These are phyloP conservation scores for Formica aserva DNA, from an alignment of 2,888 invertebrate species.

Conservation along the genomic window DNA sequence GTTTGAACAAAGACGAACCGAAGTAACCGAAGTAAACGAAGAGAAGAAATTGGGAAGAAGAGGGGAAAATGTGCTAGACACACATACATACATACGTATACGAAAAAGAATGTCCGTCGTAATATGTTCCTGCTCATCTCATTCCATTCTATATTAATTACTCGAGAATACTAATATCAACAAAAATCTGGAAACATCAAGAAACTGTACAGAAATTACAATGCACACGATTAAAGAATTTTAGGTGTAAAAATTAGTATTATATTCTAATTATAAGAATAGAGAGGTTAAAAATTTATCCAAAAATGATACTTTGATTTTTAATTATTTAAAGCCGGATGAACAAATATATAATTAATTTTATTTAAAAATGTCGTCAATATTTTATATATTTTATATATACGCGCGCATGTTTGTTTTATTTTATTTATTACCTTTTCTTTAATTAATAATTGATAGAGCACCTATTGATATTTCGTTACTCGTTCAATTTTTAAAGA, in stretches of 20 bases:
- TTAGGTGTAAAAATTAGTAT: constrained; percentile 18
- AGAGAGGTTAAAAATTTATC: background rate
- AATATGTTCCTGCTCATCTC: constrained; percentile 68
- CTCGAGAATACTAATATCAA: constrained; percentile 60
- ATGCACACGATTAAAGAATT: constrained; percentile 14
- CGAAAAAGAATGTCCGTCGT: constrained; percentile 66
- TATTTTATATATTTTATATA: constrained; percentile 11
- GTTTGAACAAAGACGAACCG: constrained; percentile 61
- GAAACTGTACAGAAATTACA: constrained; percentile 45
- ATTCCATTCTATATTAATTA: constrained; percentile 73
- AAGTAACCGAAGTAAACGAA: constrained; percentile 32
- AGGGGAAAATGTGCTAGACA: constrained; percentile 57
- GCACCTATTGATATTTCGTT: background rate
- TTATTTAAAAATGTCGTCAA: background rate
- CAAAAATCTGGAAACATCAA: constrained; percentile 35
- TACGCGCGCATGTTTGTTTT: background rate
- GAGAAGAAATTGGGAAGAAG: constrained; percentile 35
- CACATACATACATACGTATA: background rate
- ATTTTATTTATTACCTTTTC: background rate
- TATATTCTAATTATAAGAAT: constrained; percentile 14
- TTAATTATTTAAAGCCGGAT: background rate
- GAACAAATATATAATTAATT: background rate
- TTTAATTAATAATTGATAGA: background rate
- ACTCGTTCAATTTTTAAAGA: background rate
- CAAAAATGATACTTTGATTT: background rate